Conservation (phyloP, 2,888 invertebrate species). For the Aquatica leii region DNA sequence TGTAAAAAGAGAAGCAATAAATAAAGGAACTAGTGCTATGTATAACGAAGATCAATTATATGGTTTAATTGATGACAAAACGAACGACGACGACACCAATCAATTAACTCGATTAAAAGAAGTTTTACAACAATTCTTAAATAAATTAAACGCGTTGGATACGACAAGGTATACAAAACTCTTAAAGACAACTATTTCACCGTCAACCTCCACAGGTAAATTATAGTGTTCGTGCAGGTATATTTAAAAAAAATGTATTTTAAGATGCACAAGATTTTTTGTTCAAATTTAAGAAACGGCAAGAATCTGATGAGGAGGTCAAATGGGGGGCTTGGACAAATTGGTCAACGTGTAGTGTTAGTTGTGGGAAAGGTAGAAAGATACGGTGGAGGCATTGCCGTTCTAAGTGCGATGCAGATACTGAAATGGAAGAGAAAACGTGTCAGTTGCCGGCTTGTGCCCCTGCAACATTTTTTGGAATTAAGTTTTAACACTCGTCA, state of each 20-base stretch:
- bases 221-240: not conserved
- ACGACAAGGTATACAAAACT: not conserved
- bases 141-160: conserved; percentile 5
- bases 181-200: too few relatives aligned
- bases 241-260: not conserved
- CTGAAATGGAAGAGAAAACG: conserved; percentile 63
- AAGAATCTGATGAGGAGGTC: conserved; percentile 14
- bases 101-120: not conserved
- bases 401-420: conserved; percentile 59
- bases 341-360: conserved; percentile 71
- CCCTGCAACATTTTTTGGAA: conserved; percentile 56
- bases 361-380: conserved; percentile 69
- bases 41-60: conserved; percentile 12
- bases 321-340: conserved; percentile 65
- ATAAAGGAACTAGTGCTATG: not conserved
- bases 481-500: conserved; percentile 41
- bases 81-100: not conserved
- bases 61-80: conserved; percentile 16
- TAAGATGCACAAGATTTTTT: not conserved
- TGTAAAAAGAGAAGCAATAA: conserved; percentile 9
- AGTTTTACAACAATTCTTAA: not conserved
- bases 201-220: not conserved
- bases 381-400: conserved; percentile 66
- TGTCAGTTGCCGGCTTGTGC: conserved; percentile 63
- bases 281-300: not conserved